Evolutionary conservation across 2,113 vertebrate species (phyloP).

Genomic region (Gallinago jamesoni): DNA sequence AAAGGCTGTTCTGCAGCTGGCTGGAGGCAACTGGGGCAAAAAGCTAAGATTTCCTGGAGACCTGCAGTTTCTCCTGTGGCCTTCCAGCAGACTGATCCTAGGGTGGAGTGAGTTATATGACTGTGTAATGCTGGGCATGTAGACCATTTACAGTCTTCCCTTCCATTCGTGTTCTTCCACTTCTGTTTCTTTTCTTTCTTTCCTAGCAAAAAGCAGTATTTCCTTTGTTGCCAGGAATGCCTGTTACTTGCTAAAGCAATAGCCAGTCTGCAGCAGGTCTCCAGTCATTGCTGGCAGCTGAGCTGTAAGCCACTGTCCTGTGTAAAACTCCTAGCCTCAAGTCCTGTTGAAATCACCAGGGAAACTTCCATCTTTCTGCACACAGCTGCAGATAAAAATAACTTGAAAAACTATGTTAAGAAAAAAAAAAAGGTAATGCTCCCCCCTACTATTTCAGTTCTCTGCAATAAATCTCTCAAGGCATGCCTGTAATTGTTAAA

Average conservation of each 20-base stretch:
- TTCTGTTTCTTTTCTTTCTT: not conserved
- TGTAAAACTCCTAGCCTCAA: not conserved
- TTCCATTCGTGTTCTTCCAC: not conserved
- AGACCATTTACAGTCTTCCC: not conserved
- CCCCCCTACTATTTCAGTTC: not conserved
- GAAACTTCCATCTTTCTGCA: not conserved
- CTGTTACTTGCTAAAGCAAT: not conserved
- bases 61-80: not conserved
- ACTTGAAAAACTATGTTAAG: not conserved
- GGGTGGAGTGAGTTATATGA: not conserved
- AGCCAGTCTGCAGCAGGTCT: not conserved
- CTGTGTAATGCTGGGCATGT: not conserved
- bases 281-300: not conserved
- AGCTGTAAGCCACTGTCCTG: not conserved
- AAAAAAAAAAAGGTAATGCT: not conserved
- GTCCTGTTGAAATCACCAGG: not conserved
- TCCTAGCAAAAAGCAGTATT: not conserved
- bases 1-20: not conserved
- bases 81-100: not conserved
- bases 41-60: not conserved
- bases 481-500: not conserved
- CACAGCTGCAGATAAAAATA: not conserved
- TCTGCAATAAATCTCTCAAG: not conserved
- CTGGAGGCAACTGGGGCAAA: not conserved
- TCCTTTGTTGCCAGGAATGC: not conserved